phyloP scores from a whole-genome alignment of 2,888 invertebrate genomes.

The Calephelis perditalis region DNA sequence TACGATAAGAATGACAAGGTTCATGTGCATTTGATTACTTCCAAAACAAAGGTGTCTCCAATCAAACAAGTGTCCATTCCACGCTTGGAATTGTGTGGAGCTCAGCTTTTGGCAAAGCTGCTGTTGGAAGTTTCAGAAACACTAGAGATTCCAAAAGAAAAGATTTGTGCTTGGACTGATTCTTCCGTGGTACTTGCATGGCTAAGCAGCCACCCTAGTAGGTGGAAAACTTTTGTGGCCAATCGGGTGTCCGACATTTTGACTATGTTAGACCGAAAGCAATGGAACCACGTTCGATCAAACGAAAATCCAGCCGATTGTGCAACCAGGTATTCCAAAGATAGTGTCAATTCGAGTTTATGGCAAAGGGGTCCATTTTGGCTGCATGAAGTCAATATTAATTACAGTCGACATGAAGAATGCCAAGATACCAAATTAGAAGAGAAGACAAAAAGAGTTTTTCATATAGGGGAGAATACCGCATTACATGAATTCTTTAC shows the following conservation, averaged over 20 bases:
- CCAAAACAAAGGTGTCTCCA: constrained; percentile 16
- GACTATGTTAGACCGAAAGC: constrained; percentile 16
- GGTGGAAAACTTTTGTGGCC: constrained; percentile 23
- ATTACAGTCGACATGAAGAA: constrained; percentile 7
- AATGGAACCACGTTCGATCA: constrained; percentile 30
- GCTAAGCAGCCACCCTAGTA: constrained; percentile 18
- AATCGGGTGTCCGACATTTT: constrained; percentile 29
- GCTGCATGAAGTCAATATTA: constrained; percentile 15
- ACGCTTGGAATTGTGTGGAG: constrained; percentile 17
- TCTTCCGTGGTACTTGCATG: constrained; percentile 22
- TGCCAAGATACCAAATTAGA: constrained; percentile 7
- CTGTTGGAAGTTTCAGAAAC: constrained; percentile 11
- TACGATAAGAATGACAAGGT: constrained; percentile 3
- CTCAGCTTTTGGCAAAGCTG: constrained; percentile 16
- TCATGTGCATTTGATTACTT: constrained; percentile 15
- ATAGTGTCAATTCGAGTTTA: constrained; percentile 15
- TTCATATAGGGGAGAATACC: background rate
- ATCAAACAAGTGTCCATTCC: constrained; percentile 11
- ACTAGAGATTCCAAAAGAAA: constrained; percentile 12
- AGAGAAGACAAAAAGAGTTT: background rate
- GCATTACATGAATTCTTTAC: constrained; percentile 15
- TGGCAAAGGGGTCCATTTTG: constrained; percentile 28
- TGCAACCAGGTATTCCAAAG: constrained; percentile 32
- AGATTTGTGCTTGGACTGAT: constrained; percentile 24
- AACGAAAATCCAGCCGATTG: constrained; percentile 35